Evolutionary conservation across 37 sponge, comb jelly and placozoan species (phyloP), one percentile per base, ranked within the genome.

Genomic region (Bolinopsis microptera): DNA sequence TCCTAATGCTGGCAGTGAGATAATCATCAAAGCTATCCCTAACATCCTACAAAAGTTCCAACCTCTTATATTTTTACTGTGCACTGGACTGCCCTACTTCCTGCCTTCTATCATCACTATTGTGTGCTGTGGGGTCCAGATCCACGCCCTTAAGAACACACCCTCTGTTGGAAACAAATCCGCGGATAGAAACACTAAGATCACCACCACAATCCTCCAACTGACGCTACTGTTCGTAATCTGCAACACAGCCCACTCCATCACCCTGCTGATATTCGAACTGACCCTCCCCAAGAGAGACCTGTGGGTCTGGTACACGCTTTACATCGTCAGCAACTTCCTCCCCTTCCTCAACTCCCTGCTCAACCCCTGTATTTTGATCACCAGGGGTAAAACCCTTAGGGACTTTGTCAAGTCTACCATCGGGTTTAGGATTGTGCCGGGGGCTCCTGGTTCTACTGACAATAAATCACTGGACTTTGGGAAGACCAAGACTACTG

Each of bases 261-360:
- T 86, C 48, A 86, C 90, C 26, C 90, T 86, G 30, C n/a, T 86
- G 16, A 25, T 40, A 28, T 26, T 86, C 26, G 90, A 86, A 38
- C 34, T 86, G 18, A 8, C 36, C 61, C 32, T 35, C 24, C 90
- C 90, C 48, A 41, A 41, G 80, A 16, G 80, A 77, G 39, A 41
- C 22, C 90, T 86, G 30, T n/a, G 32, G 25, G 35, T 86, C 30
- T 86, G 90, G 90, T 86, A 86, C 61, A 86, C 90, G 1, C 90
- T 86, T 26, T 86, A 86, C 28, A n/a, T 39, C 25, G 41, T 41
- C 61, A 39, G 48, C 90, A 86, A 86, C 90, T 38, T 86, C 90
- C 90, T 86, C 48, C 90, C 90, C 61, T 86, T 86, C 90, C 90
- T 86, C 31, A 86, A 86, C 90, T 86, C 90, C 90, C 90, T 86